A percentile compares a stretch with the other conserved stretches of the same genome.
These are phyloP conservation scores for Indicator maculatus DNA, from an alignment of 2,113 vertebrate genomes.

Conservation along the genomic window DNA sequence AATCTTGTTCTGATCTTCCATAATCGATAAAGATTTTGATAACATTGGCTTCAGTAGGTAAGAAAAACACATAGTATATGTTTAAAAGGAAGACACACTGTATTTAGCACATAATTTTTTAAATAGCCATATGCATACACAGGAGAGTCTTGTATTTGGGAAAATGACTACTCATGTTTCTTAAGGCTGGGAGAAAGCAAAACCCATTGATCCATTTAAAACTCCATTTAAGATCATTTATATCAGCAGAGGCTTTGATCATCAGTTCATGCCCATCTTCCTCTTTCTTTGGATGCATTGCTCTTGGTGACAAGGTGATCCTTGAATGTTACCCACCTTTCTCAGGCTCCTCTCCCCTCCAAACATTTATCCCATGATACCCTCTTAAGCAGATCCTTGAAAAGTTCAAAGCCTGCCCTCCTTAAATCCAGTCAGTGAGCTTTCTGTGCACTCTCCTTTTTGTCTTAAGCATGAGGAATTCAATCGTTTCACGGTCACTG, in stretches of 20 bases:
- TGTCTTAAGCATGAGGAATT: no score
- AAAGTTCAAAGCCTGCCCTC: no score
- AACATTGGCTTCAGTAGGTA: not conserved
- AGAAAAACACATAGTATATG: fast-evolving
- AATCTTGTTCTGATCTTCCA: not conserved
- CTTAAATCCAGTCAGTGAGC: no score
- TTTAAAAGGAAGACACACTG: not conserved
- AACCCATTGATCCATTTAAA: not conserved
- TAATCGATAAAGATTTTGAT: not conserved
- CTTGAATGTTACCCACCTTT: no score
- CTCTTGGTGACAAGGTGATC: no score
- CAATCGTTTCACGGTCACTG: no score
- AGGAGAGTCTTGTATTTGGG: not conserved
- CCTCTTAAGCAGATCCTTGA: no score
- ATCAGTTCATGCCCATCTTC: not conserved
- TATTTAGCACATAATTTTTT: no score
- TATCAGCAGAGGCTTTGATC: not conserved
- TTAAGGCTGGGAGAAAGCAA: not conserved
- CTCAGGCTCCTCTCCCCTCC: no score
- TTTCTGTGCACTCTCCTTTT: no score
- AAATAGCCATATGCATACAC: not conserved
- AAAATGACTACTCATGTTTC: not conserved
- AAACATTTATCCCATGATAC: no score
- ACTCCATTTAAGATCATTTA: not conserved
- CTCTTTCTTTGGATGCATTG: no score